Percentiles rank a stretch among this genome's conserved stretches.
Evolutionary conservation across 1,140 invertebrate species (phyloP).

Genomic region (Ephestia elutella): DNA sequence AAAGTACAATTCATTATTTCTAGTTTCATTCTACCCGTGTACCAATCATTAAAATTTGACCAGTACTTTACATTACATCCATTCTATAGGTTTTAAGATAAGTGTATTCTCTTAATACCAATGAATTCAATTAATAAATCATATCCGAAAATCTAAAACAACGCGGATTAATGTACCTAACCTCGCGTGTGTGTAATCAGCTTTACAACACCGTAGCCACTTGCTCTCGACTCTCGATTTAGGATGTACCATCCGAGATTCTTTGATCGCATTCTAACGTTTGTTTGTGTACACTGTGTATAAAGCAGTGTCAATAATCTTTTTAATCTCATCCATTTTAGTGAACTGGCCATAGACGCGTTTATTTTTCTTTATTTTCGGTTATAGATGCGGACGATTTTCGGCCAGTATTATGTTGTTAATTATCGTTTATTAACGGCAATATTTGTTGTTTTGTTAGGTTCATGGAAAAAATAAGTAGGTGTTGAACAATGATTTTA

Average conservation of each 20-base stretch:
- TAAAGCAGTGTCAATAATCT: conserved; percentile 4
- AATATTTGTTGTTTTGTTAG: too few species aligned
- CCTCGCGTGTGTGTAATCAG: background rate
- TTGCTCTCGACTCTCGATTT: background rate
- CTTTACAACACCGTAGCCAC: background rate
- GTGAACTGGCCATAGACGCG: background rate
- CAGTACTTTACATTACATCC: too few species aligned
- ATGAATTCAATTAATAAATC: too few species aligned
- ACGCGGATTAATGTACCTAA: too few species aligned
- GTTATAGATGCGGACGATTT: background rate
- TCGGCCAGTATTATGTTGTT: background rate
- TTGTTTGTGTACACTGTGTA: background rate
- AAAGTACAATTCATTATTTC: too few species aligned
- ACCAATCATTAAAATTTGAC: too few species aligned
- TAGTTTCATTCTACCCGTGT: too few species aligned
- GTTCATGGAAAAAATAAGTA: too few species aligned
- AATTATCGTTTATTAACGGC: background rate
- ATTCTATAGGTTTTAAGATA: too few species aligned
- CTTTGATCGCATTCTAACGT: background rate
- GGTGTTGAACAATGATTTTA: too few species aligned
- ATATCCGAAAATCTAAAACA: too few species aligned
- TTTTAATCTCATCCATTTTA: background rate
- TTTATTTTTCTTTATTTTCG: background rate
- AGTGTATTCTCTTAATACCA: too few species aligned
- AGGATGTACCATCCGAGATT: background rate